Evolutionary conservation across 2,113 vertebrate genomes (phyloP).

Genomic region (Osmerus eperlanus): DNA sequence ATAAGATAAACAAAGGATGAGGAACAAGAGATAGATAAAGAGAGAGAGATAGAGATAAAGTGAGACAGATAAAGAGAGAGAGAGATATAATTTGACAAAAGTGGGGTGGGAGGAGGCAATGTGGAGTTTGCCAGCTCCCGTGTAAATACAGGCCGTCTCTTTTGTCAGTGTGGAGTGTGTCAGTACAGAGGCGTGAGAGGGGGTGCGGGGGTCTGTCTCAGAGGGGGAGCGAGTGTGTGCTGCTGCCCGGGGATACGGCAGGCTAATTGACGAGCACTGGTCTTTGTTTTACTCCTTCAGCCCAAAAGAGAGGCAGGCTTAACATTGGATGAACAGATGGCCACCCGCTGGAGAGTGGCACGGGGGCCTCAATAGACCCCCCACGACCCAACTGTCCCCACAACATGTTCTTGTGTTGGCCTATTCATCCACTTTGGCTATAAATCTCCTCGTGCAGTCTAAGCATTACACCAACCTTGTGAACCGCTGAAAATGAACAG

Average conservation of each 20-base stretch:
- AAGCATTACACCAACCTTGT: conserved; percentile 6
- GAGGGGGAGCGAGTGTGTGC: conserved; percentile 25
- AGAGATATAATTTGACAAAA: not conserved
- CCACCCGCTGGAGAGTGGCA: conserved; percentile 35
- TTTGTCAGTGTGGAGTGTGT: conserved; percentile 45
- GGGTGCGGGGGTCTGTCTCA: conserved; percentile 17
- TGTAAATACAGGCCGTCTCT: conserved; percentile 32
- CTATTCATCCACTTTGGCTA: too few species aligned
- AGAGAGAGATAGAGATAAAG: not conserved
- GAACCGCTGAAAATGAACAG: too few species aligned
- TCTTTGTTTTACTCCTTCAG: conserved; percentile 65
- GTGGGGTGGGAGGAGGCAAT: not conserved
- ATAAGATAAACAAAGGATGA: not conserved
- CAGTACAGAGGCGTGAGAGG: conserved; percentile 29
- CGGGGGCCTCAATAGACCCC: conserved; percentile 27
- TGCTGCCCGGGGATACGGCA: conserved; percentile 39
- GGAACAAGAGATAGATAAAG: not conserved
- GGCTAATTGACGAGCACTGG: conserved; percentile 62
- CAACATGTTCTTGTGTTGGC: not conserved
- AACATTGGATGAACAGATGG: conserved; percentile 64
- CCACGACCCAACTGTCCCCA: conserved; percentile 24
- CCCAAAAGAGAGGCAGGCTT: conserved; percentile 37
- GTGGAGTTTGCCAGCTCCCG: conserved; percentile 16
- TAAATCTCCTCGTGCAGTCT: conserved; percentile 19
- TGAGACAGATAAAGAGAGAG: conserved; percentile 8